Evolutionary conservation across 2,113 vertebrate genomes (phyloP).

Genomic region (Porphyrio hochstetteri): DNA sequence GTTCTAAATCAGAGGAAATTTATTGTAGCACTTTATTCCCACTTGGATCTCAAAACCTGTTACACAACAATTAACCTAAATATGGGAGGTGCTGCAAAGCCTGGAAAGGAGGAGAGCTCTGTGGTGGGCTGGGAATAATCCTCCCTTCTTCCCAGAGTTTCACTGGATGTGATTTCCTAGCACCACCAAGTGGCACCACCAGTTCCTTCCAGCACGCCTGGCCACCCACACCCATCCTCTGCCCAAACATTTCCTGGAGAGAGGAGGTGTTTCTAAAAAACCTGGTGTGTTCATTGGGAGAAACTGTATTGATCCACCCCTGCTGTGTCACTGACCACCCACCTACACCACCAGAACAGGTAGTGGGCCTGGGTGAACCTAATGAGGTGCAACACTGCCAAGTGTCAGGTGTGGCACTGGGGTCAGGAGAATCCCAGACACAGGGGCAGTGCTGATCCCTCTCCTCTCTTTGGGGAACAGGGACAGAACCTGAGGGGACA

Average conservation of each 20-base stretch:
- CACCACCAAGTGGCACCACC: background rate
- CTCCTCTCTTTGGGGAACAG: too few species aligned
- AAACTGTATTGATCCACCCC: background rate
- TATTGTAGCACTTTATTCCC: background rate
- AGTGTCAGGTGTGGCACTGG: too few species aligned
- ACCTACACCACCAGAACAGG: too few species aligned
- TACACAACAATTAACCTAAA: background rate
- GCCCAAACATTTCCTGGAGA: background rate
- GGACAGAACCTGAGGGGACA: too few species aligned
- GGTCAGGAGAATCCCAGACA: too few species aligned
- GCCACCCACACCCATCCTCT: fast-evolving
- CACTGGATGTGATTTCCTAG: background rate
- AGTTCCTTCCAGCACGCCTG: background rate
- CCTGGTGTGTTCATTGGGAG: background rate
- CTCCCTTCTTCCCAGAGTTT: fast-evolving
- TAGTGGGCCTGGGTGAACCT: too few species aligned
- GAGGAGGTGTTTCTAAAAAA: background rate
- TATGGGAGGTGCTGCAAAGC: fast-evolving
- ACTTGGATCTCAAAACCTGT: background rate
- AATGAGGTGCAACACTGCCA: too few species aligned
- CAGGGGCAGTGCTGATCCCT: too few species aligned
- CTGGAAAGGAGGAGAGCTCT: background rate
- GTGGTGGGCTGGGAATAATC: background rate
- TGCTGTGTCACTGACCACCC: background rate
- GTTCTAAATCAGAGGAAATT: background rate